These are phyloP conservation scores for Aviceda subcristata DNA, from an alignment of 2,113 vertebrate genomes.

Conservation along the genomic window DNA sequence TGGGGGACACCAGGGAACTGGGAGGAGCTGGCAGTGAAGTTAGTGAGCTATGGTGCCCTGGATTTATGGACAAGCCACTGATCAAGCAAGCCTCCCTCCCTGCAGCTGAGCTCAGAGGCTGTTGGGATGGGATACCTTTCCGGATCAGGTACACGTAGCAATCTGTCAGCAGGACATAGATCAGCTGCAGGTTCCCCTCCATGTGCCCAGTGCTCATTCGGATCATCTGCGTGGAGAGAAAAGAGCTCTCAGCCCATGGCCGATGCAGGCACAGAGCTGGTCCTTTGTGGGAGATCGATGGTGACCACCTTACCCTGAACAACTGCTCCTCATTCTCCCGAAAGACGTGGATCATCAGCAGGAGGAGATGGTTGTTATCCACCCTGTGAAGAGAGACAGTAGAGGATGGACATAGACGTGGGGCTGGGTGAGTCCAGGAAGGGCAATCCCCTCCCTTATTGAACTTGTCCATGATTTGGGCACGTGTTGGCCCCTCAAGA, in stretches of 20 bases:
- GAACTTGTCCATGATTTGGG: background rate
- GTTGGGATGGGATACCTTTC: slow-evolving; percentile 77
- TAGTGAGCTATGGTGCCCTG: background rate
- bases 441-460: background rate
- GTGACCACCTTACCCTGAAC: slow-evolving; percentile 82
- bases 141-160: slow-evolving; percentile 94
- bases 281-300: fast-evolving
- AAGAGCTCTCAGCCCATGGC: background rate
- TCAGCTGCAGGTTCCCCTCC: slow-evolving; percentile 94
- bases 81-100: background rate
- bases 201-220: slow-evolving; percentile 97
- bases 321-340: slow-evolving; percentile 96
- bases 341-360: slow-evolving; percentile 98
- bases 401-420: background rate
- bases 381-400: slow-evolving; percentile 75
- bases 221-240: slow-evolving; percentile 81
- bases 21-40: background rate
- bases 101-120: background rate
- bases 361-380: slow-evolving; percentile 96
- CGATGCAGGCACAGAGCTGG: background rate
- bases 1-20: background rate
- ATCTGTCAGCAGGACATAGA: slow-evolving; percentile 92
- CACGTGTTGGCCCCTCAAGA: background rate
- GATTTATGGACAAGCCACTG: background rate
- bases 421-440: background rate